These are phyloP conservation scores for Dryoscopus gambensis DNA, from an alignment of 2,113 vertebrate genomes.

Conservation along the genomic window DNA sequence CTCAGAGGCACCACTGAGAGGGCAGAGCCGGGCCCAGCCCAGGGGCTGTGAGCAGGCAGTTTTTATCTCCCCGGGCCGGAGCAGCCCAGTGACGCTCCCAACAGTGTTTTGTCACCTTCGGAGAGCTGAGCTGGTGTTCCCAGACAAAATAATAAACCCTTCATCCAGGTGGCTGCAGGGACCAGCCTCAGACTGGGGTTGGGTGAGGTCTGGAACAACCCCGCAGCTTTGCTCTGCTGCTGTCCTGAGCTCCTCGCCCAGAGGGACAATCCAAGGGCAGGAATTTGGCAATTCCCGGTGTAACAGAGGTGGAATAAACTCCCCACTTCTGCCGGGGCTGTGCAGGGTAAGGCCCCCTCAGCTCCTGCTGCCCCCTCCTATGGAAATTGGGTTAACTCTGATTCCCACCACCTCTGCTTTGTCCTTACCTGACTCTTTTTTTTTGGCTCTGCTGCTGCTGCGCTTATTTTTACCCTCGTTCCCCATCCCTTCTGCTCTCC, in stretches of 20 bases:
- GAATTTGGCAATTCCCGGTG: background rate
- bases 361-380: background rate
- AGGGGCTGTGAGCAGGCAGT: background rate
- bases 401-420: background rate
- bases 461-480: background rate
- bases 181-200: background rate
- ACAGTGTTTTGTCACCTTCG: background rate
- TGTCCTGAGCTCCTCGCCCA: background rate
- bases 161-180: rapidly evolving
- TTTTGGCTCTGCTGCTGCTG: background rate
- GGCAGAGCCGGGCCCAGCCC: background rate
- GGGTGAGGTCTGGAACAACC: background rate
- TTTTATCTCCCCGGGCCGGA: no score
- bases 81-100: background rate
- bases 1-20: background rate
- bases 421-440: background rate
- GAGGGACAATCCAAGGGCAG: background rate
- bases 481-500: background rate
- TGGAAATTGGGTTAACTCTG: background rate
- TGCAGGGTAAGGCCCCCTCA: background rate
- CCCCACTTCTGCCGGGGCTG: background rate
- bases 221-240: background rate
- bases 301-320: background rate
- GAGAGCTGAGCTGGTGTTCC: background rate
- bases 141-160: background rate